Evolutionary conservation across 2,797 vertebrate species (phyloP), one percentile per base, ranked within the genome.

Genomic region (Rhinichthys osculus): DNA sequence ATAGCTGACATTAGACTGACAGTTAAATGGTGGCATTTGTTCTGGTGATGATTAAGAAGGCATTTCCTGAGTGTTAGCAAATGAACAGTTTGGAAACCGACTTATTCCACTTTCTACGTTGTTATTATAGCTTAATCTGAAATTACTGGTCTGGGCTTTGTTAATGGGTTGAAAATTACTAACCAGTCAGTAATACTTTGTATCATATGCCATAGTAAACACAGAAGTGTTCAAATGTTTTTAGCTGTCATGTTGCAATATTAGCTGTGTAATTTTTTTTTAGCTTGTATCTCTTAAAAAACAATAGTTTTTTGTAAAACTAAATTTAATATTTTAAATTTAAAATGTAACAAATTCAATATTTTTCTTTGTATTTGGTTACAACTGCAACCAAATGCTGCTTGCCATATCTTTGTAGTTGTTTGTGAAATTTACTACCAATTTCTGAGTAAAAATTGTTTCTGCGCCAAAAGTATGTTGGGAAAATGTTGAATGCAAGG

Each of bases 1-100:
- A 59, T 44, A 57, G 83, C 40, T 85, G 83, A 47, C 76, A 59
- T 78, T 44, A 71, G 66, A 85, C 83, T 85, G 76, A 85, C 76
- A 79, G 66, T 23, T 85, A 71, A 85, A 78, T 85, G 67, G 64
- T 78, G 50, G 76, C 8, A 44, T 85, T 71, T 78, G 76, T 71
- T 78, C 83, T 78, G 19, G n/a, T 79, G 64, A 78, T 85, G 74
- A 85, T 79, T n/a, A n/a, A 11, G 76, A 85, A 5, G 13, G 19
- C 13, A 71, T 85, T 59, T 76, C 19, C 38, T n/a, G 74, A 78
- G 38, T 54, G 13, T 84, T 78, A 70, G 83, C 23, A 84, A 78
- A 70, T 59, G 3, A 78, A 71, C 67, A 85, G 52, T 71, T 70
- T 71, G 76, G 50, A 71, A 69, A 30, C 76, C 7, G 59, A 79